These are phyloP conservation scores for Tiliacea citrago DNA, from an alignment of 2,888 invertebrate species.

Conservation along the genomic window DNA sequence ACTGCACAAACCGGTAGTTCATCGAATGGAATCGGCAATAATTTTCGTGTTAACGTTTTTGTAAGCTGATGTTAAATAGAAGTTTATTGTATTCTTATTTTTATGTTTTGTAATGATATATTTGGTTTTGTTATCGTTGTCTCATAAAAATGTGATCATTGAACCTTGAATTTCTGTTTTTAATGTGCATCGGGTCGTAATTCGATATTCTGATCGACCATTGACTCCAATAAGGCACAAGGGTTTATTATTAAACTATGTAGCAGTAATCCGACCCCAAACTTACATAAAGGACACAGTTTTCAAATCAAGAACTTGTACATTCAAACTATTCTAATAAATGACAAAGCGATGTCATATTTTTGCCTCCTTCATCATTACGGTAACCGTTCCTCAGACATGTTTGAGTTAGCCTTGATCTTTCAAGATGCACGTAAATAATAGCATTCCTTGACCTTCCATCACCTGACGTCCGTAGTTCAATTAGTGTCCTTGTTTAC, in stretches of 20 bases:
- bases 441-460: conserved; percentile 12
- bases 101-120: conserved; percentile 4
- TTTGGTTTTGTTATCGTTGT: conserved; percentile 22
- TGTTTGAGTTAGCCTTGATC: background rate
- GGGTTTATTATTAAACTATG: background rate
- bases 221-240: conserved; percentile 5
- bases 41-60: conserved; percentile 18
- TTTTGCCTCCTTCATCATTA: background rate
- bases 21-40: conserved; percentile 18
- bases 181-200: conserved; percentile 18
- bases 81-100: background rate
- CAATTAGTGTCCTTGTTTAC: conserved; percentile 43
- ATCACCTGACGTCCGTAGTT: conserved; percentile 17
- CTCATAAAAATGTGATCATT: conserved; percentile 27
- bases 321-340: background rate
- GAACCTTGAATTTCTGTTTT: conserved; percentile 10
- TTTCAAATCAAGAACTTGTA: background rate
- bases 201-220: conserved; percentile 19
- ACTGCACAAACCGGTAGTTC: conserved; percentile 17
- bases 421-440: background rate
- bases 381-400: background rate
- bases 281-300: background rate
- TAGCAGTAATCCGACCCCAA: background rate
- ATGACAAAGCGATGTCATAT: background rate
- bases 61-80: background rate